phyloP scores from a whole-genome alignment of 2,797 vertebrate species.

The Morelia viridis region DNA sequence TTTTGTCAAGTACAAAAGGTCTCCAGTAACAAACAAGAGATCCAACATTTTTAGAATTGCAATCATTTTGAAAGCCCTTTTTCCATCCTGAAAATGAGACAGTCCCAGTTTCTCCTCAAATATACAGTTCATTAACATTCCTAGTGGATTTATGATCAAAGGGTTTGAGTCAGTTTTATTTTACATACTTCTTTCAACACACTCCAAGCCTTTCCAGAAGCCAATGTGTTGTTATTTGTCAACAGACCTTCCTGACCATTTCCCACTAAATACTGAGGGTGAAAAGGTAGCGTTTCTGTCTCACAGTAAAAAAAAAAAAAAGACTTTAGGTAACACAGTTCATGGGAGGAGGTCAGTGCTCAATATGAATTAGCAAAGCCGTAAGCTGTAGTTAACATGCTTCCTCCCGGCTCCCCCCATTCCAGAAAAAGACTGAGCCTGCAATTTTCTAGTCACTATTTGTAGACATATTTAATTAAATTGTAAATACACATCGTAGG shows the following conservation, averaged over 20 bases:
- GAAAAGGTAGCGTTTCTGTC: conserved; percentile 42
- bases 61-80: conserved; percentile 10
- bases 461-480: background rate
- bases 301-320: conserved; percentile 22
- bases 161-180: conserved; percentile 51
- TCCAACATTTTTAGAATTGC: background rate
- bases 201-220: conserved; percentile 68
- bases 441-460: background rate
- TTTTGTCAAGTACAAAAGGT: background rate
- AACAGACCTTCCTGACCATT: conserved; percentile 64
- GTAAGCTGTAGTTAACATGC: background rate
- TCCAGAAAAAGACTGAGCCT: background rate
- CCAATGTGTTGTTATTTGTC: conserved; percentile 72
- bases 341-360: background rate
- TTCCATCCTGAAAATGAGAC: conserved; percentile 31
- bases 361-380: background rate
- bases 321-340: conserved; percentile 35
- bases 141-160: conserved; percentile 67
- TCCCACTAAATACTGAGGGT: conserved; percentile 66
- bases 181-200: conserved; percentile 66
- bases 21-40: conserved; percentile 26
- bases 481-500: background rate
- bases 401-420: background rate
- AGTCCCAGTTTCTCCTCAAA: conserved; percentile 48
- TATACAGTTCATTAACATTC: conserved; percentile 70